Percentiles rank a stretch among this genome's conserved stretches.
Conservation (phyloP, 2,113 vertebrate genomes). For the Genyomyrus donnyi region DNA sequence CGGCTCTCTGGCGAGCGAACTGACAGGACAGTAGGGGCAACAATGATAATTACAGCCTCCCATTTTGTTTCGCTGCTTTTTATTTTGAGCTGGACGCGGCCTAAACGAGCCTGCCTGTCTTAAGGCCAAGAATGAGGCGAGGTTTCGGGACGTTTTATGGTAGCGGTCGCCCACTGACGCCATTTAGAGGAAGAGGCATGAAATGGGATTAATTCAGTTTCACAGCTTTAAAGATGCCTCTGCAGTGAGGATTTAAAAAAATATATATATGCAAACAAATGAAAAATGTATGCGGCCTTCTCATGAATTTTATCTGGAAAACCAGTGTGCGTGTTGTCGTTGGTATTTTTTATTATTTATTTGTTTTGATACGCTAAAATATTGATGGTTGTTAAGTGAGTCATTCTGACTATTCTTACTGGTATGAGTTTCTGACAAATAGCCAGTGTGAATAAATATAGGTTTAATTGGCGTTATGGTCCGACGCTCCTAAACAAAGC, state of each 20-base stretch:
- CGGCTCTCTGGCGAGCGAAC: slow-evolving; percentile 56
- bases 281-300: not conserved
- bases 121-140: slow-evolving; percentile 49
- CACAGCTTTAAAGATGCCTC: slow-evolving; percentile 24
- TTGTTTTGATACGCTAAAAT: not conserved
- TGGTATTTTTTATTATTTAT: not conserved
- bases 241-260: slow-evolving; percentile 15
- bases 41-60: slow-evolving; percentile 67
- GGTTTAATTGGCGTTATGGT: not conserved
- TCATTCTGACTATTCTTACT: not conserved
- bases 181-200: slow-evolving; percentile 43
- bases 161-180: slow-evolving; percentile 33
- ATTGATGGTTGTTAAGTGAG: not conserved
- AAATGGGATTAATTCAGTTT: slow-evolving; percentile 47
- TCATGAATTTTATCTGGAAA: not conserved
- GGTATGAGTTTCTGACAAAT: not conserved
- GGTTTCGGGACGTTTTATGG: slow-evolving; percentile 51
- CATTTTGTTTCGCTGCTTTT: slow-evolving; percentile 51
- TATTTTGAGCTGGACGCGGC: slow-evolving; percentile 41
- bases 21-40: slow-evolving; percentile 65
- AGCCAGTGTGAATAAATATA: not conserved
- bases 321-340: not conserved
- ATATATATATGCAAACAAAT: not conserved
- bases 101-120: slow-evolving; percentile 51
- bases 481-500: not conserved